A percentile compares a stretch with the other conserved stretches of the same genome.
Evolutionary conservation across 2,113 vertebrate species (phyloP).

Genomic region (Hippocampus mohnikei): DNA sequence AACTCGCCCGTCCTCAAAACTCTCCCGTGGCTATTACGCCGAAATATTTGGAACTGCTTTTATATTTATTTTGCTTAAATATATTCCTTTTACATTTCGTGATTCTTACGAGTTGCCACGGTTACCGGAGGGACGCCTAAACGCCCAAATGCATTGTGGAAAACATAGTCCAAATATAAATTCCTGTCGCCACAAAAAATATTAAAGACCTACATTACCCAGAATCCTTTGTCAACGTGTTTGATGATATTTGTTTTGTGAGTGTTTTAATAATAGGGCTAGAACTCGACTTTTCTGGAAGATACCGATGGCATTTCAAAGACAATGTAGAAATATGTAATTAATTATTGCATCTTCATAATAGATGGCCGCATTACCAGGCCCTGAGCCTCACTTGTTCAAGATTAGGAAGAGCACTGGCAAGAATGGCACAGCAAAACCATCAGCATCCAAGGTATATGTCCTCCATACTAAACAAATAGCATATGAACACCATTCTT

Average conservation of each 20-base stretch:
- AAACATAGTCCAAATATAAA: slow-evolving; percentile 47
- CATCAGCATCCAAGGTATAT: slow-evolving; percentile 53
- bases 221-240: slow-evolving; percentile 6
- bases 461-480: not conserved
- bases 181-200: fast-evolving
- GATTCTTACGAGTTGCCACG: slow-evolving; percentile 53
- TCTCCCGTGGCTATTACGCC: not conserved
- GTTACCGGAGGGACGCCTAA: slow-evolving; percentile 41
- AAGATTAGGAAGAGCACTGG: slow-evolving; percentile 68
- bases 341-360: not conserved
- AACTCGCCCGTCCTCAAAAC: not conserved
- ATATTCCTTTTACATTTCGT: not conserved
- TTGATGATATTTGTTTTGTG: not conserved
- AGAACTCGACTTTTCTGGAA: not conserved
- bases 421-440: slow-evolving; percentile 32
- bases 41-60: not conserved
- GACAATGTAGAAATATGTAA: not conserved
- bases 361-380: slow-evolving; percentile 39
- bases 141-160: slow-evolving; percentile 30
- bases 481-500: not conserved
- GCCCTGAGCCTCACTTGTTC: slow-evolving; percentile 51
- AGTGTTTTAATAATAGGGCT: not conserved
- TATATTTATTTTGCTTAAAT: not conserved
- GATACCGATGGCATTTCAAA: not conserved
- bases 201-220: slow-evolving; percentile 63